Percentiles rank a stretch among this genome's conserved stretches.
phyloP scores from a whole-genome alignment of 2,888 invertebrate genomes.

The Drosophila rellima region DNA sequence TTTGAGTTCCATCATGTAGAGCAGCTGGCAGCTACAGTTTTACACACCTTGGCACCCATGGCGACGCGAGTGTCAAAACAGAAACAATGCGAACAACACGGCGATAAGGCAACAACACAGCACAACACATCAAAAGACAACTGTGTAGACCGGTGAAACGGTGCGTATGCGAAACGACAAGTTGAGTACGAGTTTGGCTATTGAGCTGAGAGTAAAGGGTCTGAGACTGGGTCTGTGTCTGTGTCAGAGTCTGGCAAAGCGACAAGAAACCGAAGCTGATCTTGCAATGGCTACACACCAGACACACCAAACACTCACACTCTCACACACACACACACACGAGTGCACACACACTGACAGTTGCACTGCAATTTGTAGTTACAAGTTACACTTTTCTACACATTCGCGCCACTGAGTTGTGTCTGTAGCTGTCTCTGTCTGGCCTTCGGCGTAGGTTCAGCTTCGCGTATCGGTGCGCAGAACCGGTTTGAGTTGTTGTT shows the following conservation, averaged over 20 bases:
- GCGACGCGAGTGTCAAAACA: constrained; percentile 76
- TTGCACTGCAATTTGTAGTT: constrained; percentile 75
- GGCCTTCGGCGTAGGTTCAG: constrained; percentile 53
- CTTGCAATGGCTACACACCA: constrained; percentile 57
- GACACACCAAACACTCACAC: constrained; percentile 32
- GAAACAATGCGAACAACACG: constrained; percentile 20
- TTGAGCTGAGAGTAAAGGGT: constrained; percentile 46
- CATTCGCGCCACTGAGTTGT: constrained; percentile 53
- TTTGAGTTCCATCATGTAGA: constrained; percentile 62
- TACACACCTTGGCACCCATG: constrained; percentile 79
- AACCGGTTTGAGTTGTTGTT: constrained; percentile 67
- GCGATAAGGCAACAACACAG: constrained; percentile 33
- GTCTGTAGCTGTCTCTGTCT: constrained; percentile 72
- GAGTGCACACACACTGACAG: constrained; percentile 32
- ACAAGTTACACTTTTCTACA: constrained; percentile 73
- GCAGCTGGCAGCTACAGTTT: constrained; percentile 68
- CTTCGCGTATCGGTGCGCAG: constrained; percentile 57
- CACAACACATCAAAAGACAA: constrained; percentile 30
- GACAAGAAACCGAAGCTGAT: constrained; percentile 54
- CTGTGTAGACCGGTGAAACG: constrained; percentile 52
- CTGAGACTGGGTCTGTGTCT: constrained; percentile 4
- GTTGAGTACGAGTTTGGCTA: constrained; percentile 49
- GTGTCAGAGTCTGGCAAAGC: constrained; percentile 23
- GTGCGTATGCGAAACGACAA: constrained; percentile 72
- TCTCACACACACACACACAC: constrained; percentile 21